Evolutionary conservation across 1,140 invertebrate genomes (phyloP).

Genomic region (Drosophila baimaii): DNA sequence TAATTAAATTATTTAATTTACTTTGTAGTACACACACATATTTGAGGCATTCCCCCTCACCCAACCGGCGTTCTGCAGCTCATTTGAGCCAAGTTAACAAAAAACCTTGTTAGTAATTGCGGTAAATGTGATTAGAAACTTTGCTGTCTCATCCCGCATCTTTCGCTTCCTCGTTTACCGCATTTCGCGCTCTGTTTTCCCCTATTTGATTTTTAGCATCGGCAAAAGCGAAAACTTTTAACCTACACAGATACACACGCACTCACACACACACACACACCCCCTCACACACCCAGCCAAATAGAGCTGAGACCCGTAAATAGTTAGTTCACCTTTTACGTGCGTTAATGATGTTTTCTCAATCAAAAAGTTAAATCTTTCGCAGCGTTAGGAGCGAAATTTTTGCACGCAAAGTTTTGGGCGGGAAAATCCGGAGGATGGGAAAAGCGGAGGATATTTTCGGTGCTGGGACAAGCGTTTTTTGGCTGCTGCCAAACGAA

Average conservation of each 20-base stretch:
- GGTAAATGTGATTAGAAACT: conserved; percentile 82
- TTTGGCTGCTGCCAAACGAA: conserved; percentile 67
- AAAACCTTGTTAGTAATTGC: conserved; percentile 82
- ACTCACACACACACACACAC: conserved; percentile 4
- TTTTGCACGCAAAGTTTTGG: conserved; percentile 68
- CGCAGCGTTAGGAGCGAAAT: conserved; percentile 64
- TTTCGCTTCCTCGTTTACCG: conserved; percentile 24
- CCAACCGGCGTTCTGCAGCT: neutral
- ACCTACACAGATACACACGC: conserved; percentile 55
- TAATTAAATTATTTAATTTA: conserved; percentile 80
- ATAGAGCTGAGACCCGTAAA: conserved; percentile 55
- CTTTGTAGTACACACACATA: conserved; percentile 59
- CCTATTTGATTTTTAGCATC: conserved; percentile 79
- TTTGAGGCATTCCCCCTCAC: conserved; percentile 16
- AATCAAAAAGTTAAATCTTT: conserved; percentile 83
- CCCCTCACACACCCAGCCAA: conserved; percentile 9
- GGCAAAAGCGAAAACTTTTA: conserved; percentile 77
- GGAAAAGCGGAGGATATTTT: neutral
- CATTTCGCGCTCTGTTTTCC: conserved; percentile 64
- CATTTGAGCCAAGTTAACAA: conserved; percentile 59
- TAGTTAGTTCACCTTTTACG: conserved; percentile 78
- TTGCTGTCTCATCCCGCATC: conserved; percentile 50
- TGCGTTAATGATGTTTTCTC: conserved; percentile 83
- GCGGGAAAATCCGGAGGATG: conserved; percentile 1
- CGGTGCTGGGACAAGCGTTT: conserved; percentile 61